Evolutionary conservation across 1,140 invertebrate species (phyloP).

Genomic region (Copidosoma floridanum): DNA sequence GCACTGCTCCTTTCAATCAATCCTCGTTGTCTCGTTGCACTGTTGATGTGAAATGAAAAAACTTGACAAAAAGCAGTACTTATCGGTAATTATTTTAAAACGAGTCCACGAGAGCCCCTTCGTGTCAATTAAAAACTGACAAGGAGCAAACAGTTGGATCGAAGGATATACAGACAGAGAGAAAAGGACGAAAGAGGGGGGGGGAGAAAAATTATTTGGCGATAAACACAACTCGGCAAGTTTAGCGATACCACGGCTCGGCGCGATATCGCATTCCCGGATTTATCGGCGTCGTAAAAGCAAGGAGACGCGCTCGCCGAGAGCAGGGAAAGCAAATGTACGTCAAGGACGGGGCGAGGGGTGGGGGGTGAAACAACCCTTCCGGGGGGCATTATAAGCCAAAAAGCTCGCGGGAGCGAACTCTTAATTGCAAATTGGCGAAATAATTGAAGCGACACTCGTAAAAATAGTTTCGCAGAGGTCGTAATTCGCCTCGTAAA

Average conservation of each 20-base stretch:
- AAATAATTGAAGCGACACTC: constrained; percentile 53
- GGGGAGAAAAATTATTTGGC: constrained; percentile 8
- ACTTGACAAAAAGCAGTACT: too few relatives aligned
- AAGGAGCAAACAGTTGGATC: constrained; percentile 12
- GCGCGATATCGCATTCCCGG: constrained; percentile 18
- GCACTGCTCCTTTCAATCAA: too few relatives aligned
- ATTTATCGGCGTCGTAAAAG: constrained; percentile 37
- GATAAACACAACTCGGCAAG: constrained; percentile 24
- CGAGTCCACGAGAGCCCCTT: too few relatives aligned
- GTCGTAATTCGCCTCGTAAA: constrained; percentile 53
- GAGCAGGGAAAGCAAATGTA: constrained; percentile 9
- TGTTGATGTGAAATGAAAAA: too few relatives aligned
- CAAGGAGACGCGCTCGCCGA: constrained; percentile 1
- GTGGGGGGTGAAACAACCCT: constrained; percentile 26
- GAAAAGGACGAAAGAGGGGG: neutral
- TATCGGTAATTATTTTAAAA: too few relatives aligned
- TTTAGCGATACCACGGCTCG: constrained; percentile 22
- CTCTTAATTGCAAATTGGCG: constrained; percentile 55
- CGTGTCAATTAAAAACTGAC: too few relatives aligned
- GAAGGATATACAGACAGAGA: constrained; percentile 12
- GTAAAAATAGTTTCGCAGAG: constrained; percentile 54
- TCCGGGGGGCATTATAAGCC: constrained; percentile 23
- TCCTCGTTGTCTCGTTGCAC: too few relatives aligned
- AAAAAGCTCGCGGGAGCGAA: constrained; percentile 25
- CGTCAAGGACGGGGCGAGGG: constrained; percentile 29